Base-by-base conservation (phyloP, 2,888 invertebrate genomes). In the Dione vanillae region DNA sequence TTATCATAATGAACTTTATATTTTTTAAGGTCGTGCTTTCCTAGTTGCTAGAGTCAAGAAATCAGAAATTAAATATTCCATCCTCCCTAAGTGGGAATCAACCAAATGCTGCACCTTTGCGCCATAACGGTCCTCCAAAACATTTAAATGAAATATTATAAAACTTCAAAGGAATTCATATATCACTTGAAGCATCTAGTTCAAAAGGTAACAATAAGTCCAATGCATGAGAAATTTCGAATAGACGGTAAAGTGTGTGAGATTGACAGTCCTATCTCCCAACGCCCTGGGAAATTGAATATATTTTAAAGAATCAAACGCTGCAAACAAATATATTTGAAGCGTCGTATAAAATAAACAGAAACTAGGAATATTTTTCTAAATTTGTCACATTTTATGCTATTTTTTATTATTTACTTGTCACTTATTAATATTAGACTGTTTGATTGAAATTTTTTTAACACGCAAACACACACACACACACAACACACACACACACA, bases 301-400 rank as follows among this genome's bases (percentile, higher is more conserved):
- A 56, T 56, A 56, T 16, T 40, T 56, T 40, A 37, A 56, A 56
- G 56, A 56, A 56, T 56, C 56, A 56, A 56, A 56, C 56, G 11
- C 1, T 40, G 56, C 37, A 56, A 56, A 56, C 56, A 56, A 56
- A 56, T 40, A 56, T 56, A 56, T 56, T 56, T 16, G 3, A n/a
- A 11, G 1, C 0, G 7, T 40, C 16, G n/a, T 16, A n/a, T 10
- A 54, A 56, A 16, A 56, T 40, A 56, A 11, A 16, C 37, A 40
- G 6, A 3, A 40, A 2, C 35, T 56, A 37, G 56, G 7, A 56
- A 54, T 35, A 9, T 54, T 54, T 54, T 35, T 54, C 52, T 27
- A 5, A 35, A 52, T 27, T n/a, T 52, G 54, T 54, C 35, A 0
- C n/a, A 1, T n/a, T 49, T 19, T n/a, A n/a, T 54, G 1, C 35